These are phyloP conservation scores for Chionodraco myersi DNA, from an alignment of 2,113 vertebrate species.

Conservation along the genomic window DNA sequence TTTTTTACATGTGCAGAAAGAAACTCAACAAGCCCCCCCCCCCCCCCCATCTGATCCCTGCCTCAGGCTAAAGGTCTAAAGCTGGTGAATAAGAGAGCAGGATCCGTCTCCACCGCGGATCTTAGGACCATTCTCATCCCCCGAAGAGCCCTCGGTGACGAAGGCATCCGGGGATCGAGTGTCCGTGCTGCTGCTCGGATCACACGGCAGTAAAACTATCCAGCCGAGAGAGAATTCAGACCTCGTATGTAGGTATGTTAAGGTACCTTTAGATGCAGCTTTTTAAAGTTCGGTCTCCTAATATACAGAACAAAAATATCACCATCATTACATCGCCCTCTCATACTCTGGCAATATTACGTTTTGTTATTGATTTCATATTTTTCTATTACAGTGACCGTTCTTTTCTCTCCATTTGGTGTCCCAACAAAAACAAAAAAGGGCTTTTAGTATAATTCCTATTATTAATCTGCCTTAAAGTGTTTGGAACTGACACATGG, in stretches of 20 bases:
- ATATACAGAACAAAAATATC: no score
- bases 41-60: constrained; percentile 23
- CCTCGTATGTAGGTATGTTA: neutral
- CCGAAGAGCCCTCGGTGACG: constrained; percentile 76
- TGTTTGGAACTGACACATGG: neutral
- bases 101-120: constrained; percentile 70
- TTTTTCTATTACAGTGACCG: no score
- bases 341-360: neutral
- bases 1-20: constrained; percentile 7
- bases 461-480: neutral
- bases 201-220: constrained; percentile 78
- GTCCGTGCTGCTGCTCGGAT: constrained; percentile 75
- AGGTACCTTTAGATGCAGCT: neutral
- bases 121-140: constrained; percentile 76
- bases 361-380: neutral
- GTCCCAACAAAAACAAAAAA: no score
- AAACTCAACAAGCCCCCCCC: constrained; percentile 16
- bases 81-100: constrained; percentile 83
- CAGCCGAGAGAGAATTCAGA: constrained; percentile 33
- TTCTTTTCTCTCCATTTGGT: neutral
- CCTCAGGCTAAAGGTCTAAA: constrained; percentile 57
- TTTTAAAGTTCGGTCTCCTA: no score
- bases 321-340: no score
- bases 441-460: neutral
- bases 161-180: constrained; percentile 74